Evolutionary conservation across 2,113 vertebrate species (phyloP).

Genomic region (Gnathonemus longibarbis): DNA sequence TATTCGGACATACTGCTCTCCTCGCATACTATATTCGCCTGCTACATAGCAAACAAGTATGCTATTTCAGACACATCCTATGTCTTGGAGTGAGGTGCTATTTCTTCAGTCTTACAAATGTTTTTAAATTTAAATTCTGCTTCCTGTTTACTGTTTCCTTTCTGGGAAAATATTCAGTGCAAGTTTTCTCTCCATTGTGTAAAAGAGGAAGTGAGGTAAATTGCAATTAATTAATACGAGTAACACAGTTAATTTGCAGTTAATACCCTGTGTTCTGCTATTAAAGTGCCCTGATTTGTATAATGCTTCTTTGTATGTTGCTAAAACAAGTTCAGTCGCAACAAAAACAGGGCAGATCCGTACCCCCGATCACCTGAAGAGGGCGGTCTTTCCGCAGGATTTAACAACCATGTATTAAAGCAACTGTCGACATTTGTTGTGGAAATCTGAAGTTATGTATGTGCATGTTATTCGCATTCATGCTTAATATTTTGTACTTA

Average conservation of each 20-base stretch:
- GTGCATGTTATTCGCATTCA: background rate
- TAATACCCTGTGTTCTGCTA: background rate
- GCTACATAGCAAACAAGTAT: background rate
- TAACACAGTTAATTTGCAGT: background rate
- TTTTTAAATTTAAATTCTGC: background rate
- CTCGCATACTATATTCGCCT: background rate
- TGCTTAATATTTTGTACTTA: background rate
- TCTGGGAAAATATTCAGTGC: background rate
- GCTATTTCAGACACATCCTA: background rate
- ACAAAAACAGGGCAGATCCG: background rate
- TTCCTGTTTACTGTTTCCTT: background rate
- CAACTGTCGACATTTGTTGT: background rate
- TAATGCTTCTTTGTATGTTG: background rate
- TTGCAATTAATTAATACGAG: background rate
- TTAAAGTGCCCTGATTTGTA: background rate
- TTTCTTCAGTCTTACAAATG: background rate
- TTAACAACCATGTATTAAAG: background rate
- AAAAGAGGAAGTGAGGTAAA: background rate
- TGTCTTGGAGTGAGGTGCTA: background rate
- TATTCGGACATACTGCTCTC: background rate
- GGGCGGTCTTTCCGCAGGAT: constrained; percentile 10
- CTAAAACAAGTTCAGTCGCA: background rate
- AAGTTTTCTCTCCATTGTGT: background rate
- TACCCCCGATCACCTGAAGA: constrained; percentile 10
- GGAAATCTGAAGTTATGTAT: background rate